Evolutionary conservation across 2,113 vertebrate species (phyloP), one percentile per base, ranked within the genome.

Genomic region (Actenoides lindsayi): DNA sequence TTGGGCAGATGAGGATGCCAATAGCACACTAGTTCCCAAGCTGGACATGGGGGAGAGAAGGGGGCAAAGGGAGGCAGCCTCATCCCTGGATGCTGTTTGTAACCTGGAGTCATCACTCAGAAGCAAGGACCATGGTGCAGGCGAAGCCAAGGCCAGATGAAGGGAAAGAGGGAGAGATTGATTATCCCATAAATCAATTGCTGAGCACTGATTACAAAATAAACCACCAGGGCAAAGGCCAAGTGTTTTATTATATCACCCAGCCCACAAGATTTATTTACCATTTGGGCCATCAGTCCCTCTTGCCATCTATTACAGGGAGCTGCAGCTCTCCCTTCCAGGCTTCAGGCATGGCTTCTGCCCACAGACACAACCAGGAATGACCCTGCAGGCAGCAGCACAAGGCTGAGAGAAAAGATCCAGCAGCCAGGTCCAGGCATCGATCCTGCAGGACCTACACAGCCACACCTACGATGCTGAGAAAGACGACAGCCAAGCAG

Each of bases 211-310:
- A 91, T 95, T 79, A 87, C 83, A 86, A 96, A 96, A 96, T 64
- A 92, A 95, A 93, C 71, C 95, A 77, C 81, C 33, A 21, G 93
- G 95, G 81, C 93, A 97, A 95, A 96, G 96, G 94, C 95, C 96
- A 95, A 96, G 83, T 82, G 83, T 68, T 96, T 92, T 96, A 91
- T 96, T 96, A 87, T 92, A 97, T 83, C 95, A 95, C 81, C 78
- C 89, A 94, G 63, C 74, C 90, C 83, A 77, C 70, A 74, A 83
- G 83, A 97, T 96, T 94, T 96, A 97, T 97, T 85, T 56, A 82
- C 86, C 63, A 57, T 59, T 62, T 67, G 83, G 68, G 86, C 93
- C 68, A 89, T 77, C 81, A 10, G 13, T 91, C 89, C 89, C 78
- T 64, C 67, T 67, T 56, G 74, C 88, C 88, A 84, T 93, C 80